Base-by-base conservation (phyloP, 2,888 invertebrate species). In the Ellobium chinense region DNA sequence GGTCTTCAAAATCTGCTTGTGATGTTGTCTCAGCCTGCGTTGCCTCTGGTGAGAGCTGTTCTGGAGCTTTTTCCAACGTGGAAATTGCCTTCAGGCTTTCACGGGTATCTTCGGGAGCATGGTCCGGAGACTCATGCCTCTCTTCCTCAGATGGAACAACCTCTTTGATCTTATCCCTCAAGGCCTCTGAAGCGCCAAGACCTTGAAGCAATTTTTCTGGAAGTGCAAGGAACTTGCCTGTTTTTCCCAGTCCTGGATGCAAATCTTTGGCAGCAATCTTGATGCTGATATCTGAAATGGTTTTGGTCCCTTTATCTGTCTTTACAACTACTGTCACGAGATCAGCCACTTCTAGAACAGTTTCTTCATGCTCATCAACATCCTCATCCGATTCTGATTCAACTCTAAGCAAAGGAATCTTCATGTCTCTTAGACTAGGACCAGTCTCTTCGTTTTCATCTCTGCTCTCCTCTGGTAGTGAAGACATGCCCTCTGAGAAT, bases 281-380 rank as follows among this genome's bases (percentile, higher is more conserved):
- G 36, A 80, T 80, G 74, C 68, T 68, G 46, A 80, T 75, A 39
- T 80, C 80, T 21, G 80, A 74, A 9, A 80, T 58, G 9, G 63
- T 46, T 14, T 80, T 80, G 5, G 72, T 80, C 9, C 21, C 14
- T 37, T 68, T 73, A 2, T 80, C 80, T 56, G 80, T 68, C 46
- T 58, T 63, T 9, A 80, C 69, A 34, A 69, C 75, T n/a, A 80
- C 75, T 14, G 74, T 68, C 12, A 80, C 74, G 21, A 78, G 46
- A 18, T 69, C 56, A 21, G 78, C 78, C 3, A 78, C 76, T 69
- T 82, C 82, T 34, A 79, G 46, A 21, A 79, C 74, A 63, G 81
- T 77, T 46, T 82, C 81, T 24, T 78, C 58, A 36, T 37, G 54
- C 58, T 73, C 68, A 24, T 80, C 82, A 27, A 66, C 58, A 56